Evolutionary conservation across 1,140 invertebrate genomes (phyloP), one percentile per base, ranked within the genome.

Genomic region (Microplitis mediator): DNA sequence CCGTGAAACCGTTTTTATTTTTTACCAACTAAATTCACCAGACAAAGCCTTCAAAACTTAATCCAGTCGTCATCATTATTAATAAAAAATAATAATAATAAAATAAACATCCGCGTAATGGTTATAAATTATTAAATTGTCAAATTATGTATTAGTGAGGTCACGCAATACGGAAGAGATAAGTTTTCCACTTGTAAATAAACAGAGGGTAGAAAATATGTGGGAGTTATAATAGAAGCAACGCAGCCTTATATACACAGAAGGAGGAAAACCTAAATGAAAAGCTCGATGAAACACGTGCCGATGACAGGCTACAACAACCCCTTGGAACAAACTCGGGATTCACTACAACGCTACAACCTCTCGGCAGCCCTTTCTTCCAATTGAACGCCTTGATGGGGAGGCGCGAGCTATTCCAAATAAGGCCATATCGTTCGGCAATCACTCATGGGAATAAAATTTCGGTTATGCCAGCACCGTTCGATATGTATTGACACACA

Each of bases 351-450:
- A 23, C 23, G 23, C 23, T 23, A 23, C 23, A 23, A 23, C 23
- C 64, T 74, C 70, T 50, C 72, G 35, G 16, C 68, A 66, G 35
- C 61, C 32, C 50, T 63, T 62, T 50, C 39, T 36, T 58, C 60
- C 69, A 11, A 16, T 50, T 56, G 14, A 68, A 71, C 73, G 61
- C 61, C 45, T 32, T 31, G 31, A n/a, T n/a, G 9, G 23, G 52
- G 54, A 14, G 63, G 69, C 56, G 39, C 69, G 63, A 74, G 68
- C 72, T 74, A 77, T 80, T 81, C 73, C 77, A 76, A 77, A 74
- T 80, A 77, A 77, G 75, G 74, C 72, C 73, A 72, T 80, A 80
- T 80, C 77, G 74, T 74, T 74, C 74, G 69, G 63, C 70, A 72
- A 75, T 76, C 73, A 62, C 74, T 70, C 63, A 78, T 75, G 76